These are phyloP conservation scores for Tinea trinotella DNA, from an alignment of 2,888 invertebrate species.

Conservation along the genomic window DNA sequence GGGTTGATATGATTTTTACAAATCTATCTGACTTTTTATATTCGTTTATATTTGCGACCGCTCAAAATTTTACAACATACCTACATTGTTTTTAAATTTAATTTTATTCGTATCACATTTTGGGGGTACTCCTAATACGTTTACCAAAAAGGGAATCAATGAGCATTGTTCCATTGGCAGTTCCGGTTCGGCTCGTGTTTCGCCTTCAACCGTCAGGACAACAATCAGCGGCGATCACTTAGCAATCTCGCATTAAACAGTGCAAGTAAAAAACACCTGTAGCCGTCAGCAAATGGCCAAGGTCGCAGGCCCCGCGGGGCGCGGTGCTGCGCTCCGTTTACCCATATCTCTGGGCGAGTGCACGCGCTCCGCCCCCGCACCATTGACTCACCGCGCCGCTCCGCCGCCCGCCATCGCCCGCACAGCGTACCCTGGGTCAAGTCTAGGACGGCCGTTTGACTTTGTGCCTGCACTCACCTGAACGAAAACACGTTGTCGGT, in stretches of 20 bases:
- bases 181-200: background rate
- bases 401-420: conserved; percentile 29
- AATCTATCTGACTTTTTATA: background rate
- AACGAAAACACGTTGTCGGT: conserved; percentile 18
- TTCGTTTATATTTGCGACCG: background rate
- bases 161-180: background rate
- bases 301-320: conserved; percentile 57
- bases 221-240: conserved; percentile 39
- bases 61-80: background rate
- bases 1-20: background rate
- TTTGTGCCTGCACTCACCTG: conserved; percentile 25
- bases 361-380: conserved; percentile 54
- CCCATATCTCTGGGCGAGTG: conserved; percentile 68
- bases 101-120: background rate
- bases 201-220: background rate
- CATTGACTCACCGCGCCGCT: conserved; percentile 48
- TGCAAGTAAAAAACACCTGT: conserved; percentile 70
- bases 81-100: background rate
- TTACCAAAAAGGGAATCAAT: background rate
- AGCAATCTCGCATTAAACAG: conserved; percentile 43
- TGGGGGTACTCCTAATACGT: background rate
- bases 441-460: conserved; percentile 44
- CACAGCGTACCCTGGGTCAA: conserved; percentile 34
- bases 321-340: conserved; percentile 62
- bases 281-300: conserved; percentile 65